Evolutionary conservation across 2,113 vertebrate genomes (phyloP).

Genomic region (Sebastes fasciatus): DNA sequence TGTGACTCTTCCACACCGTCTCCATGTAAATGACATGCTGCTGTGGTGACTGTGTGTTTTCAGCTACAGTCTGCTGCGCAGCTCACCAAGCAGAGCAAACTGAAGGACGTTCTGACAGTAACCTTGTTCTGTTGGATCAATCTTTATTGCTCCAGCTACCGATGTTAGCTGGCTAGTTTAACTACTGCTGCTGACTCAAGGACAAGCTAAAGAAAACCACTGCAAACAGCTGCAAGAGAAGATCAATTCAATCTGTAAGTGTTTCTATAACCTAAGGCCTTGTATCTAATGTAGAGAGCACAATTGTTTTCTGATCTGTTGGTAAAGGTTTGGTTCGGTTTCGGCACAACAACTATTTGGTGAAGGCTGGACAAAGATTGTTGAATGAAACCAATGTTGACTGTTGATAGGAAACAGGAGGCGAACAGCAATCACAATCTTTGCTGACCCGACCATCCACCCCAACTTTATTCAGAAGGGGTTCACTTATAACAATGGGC

Average conservation of each 20-base stretch:
- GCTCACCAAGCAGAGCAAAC: conserved; percentile 38
- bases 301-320: not conserved
- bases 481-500: not conserved
- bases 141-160: conserved; percentile 7
- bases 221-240: not conserved
- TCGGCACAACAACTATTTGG: not conserved
- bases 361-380: not conserved
- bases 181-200: not conserved
- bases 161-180: not conserved
- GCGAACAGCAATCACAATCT: not conserved
- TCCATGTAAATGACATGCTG: conserved; percentile 30
- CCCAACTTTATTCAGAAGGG: not conserved
- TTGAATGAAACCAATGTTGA: not conserved
- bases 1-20: not conserved
- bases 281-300: not conserved
- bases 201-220: not conserved
- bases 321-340: not conserved
- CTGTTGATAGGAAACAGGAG: not conserved
- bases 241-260: not conserved
- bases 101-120: not conserved
- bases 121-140: conserved; percentile 3
- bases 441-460: not conserved
- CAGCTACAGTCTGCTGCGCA: conserved; percentile 15
- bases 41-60: conserved; percentile 50
- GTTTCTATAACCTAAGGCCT: not conserved